A percentile compares a stretch with the other conserved stretches of the same genome.
These are phyloP conservation scores for Sorex araneus DNA, from an alignment of 2,113 vertebrate species.

Conservation along the genomic window DNA sequence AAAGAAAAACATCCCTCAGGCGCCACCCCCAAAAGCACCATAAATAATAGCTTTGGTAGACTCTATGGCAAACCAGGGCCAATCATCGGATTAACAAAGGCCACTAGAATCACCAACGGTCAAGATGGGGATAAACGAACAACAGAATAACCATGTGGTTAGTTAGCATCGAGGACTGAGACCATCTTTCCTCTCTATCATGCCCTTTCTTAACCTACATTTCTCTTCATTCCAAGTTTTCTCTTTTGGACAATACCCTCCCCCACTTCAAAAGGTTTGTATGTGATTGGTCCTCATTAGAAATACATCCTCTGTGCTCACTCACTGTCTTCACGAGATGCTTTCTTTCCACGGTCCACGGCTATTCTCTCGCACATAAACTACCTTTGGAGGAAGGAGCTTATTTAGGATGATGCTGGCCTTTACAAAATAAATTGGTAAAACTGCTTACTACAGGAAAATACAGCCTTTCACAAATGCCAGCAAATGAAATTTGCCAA, in stretches of 20 bases:
- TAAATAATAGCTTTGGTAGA: slow-evolving; percentile 47
- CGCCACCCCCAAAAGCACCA: slow-evolving; percentile 46
- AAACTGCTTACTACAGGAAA: slow-evolving; percentile 53
- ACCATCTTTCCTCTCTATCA: not conserved
- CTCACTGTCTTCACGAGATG: slow-evolving; percentile 48
- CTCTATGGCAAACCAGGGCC: slow-evolving; percentile 23
- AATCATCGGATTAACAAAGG: not conserved
- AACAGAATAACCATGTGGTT: slow-evolving; percentile 78
- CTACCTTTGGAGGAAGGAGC: slow-evolving; percentile 27
- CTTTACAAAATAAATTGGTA: slow-evolving; percentile 44
- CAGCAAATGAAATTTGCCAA: not conserved
- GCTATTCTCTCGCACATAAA: slow-evolving; percentile 30
- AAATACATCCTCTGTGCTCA: not conserved
- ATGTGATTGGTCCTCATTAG: not conserved
- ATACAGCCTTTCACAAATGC: not conserved
- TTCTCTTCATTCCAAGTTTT: slow-evolving; percentile 38
- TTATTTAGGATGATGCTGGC: slow-evolving; percentile 11
- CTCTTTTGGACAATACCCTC: not conserved
- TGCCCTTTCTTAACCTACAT: not conserved
- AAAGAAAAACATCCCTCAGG: not conserved
- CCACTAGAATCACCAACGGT: slow-evolving; percentile 51
- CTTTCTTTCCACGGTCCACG: slow-evolving; percentile 20
- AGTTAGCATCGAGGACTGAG: slow-evolving; percentile 46
- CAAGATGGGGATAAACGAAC: slow-evolving; percentile 90
- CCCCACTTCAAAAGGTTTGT: not conserved